Percentiles rank a stretch among this genome's conserved stretches.
These are phyloP conservation scores for Myripristis jacobus DNA, from an alignment of 2,797 vertebrate species.

Conservation along the genomic window DNA sequence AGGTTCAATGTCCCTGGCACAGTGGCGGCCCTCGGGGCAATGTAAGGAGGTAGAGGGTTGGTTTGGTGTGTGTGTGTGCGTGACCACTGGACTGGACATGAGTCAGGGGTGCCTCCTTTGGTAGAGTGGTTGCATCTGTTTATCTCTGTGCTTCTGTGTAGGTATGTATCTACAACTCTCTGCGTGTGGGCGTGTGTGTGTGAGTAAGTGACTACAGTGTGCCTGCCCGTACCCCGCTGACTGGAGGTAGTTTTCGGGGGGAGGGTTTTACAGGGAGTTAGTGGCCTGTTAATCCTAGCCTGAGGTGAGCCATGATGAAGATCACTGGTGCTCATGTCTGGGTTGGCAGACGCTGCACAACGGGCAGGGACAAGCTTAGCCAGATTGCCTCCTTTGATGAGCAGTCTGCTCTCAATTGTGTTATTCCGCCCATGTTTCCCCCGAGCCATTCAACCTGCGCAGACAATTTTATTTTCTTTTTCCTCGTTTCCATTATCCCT, in stretches of 20 bases:
- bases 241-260: constrained; percentile 52
- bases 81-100: constrained; percentile 8
- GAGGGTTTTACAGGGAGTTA: constrained; percentile 68
- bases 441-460: constrained; percentile 70
- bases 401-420: constrained; percentile 75
- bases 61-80: constrained; percentile 31
- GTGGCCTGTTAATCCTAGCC: constrained; percentile 78
- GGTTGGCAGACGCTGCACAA: constrained; percentile 62
- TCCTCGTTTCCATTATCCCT: constrained; percentile 69
- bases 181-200: no score
- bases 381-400: constrained; percentile 80
- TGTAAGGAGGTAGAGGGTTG: constrained; percentile 22
- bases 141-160: no score
- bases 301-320: constrained; percentile 77
- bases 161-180: no score
- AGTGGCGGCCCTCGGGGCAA: constrained; percentile 23
- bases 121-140: no score
- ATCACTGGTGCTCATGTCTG: constrained; percentile 75
- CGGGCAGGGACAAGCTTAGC: constrained; percentile 72
- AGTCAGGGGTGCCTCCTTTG: constrained; percentile 5
- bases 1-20: constrained; percentile 47
- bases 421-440: constrained; percentile 71
- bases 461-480: constrained; percentile 74
- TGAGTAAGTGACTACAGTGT: constrained; percentile 32
- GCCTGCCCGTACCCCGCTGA: constrained; percentile 33